Evolutionary conservation across 2,888 invertebrate species (phyloP).

Genomic region (Romanomermis culicivorax): DNA sequence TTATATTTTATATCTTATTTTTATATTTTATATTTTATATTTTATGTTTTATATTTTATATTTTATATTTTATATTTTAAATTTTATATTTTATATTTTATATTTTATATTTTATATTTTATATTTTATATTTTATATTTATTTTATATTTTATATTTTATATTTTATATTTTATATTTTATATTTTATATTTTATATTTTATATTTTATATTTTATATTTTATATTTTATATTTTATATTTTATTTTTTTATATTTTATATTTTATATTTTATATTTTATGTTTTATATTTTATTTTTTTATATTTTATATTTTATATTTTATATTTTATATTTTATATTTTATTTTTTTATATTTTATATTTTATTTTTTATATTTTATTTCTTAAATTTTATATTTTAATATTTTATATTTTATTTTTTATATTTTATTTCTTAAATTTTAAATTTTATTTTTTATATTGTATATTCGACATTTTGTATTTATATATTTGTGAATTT

Average conservation of each 20-base stretch:
- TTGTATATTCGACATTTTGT: neutral
- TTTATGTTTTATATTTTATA: neutral
- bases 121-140: neutral
- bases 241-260: neutral
- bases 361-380: neutral
- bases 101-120: neutral
- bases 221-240: neutral
- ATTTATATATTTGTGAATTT: neutral
- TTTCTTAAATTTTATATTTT: neutral
- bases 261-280: slow-evolving; percentile 1
- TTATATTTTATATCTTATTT: neutral
- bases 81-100: neutral
- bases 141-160: neutral
- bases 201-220: neutral
- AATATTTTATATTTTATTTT: neutral
- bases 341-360: neutral
- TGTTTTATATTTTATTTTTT: neutral
- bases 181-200: neutral
- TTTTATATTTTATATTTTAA: neutral
- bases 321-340: neutral
- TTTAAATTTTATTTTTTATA: neutral
- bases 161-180: neutral
- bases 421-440: neutral
- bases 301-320: neutral
- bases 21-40: neutral